Evolutionary conservation across 1,140 invertebrate species (phyloP).

Genomic region (Armadillidium nasatum): DNA sequence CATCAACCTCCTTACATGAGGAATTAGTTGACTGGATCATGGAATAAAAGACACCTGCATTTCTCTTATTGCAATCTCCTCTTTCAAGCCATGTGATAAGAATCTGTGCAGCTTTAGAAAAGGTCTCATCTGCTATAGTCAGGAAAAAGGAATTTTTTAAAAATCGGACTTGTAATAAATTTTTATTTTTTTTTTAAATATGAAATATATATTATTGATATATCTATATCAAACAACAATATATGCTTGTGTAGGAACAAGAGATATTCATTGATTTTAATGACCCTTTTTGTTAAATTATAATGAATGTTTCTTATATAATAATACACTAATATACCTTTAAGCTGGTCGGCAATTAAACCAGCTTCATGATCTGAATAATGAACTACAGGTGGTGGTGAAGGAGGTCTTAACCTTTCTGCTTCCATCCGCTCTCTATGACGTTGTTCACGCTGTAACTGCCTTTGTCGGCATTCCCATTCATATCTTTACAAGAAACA

Average conservation of each 20-base stretch:
- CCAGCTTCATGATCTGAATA: conserved; percentile 77
- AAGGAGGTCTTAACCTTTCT: conserved; percentile 68
- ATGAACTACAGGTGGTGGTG: conserved; percentile 77
- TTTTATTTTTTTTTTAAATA: no score
- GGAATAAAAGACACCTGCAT: conserved; percentile 83
- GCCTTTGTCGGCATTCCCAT: conserved; percentile 79
- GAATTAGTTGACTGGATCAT: conserved; percentile 91
- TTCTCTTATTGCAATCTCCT: conserved; percentile 83
- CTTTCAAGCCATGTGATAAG: conserved; percentile 83
- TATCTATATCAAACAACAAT: no score
- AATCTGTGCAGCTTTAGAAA: conserved; percentile 60
- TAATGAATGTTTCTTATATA: no score
- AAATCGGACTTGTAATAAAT: no score
- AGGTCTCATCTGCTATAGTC: conserved; percentile 51
- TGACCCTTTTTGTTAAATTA: no score
- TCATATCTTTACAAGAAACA: conserved; percentile 57
- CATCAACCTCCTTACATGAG: conserved; percentile 74
- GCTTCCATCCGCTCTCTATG: conserved; percentile 74
- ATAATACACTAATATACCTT: conserved; percentile 9
- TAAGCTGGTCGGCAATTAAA: conserved; percentile 38
- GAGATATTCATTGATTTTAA: no score
- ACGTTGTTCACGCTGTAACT: conserved; percentile 70
- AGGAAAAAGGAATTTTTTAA: not conserved
- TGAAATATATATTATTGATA: no score
- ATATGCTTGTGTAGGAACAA: no score